Base-by-base conservation (phyloP, 2,888 invertebrate genomes). In the Cantharis rustica region DNA sequence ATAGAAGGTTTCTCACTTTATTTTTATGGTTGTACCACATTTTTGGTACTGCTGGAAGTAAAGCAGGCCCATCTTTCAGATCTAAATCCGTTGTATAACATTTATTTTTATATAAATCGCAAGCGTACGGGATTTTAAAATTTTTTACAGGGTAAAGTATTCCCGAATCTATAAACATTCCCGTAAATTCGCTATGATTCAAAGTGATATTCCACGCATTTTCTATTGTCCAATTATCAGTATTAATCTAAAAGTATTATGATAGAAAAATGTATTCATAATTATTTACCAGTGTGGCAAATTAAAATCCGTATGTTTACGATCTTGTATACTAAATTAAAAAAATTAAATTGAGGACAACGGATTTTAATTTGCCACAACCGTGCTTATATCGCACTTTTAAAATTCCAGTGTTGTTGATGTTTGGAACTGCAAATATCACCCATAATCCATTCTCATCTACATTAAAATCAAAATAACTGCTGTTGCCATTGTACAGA, bases 151-250 rank as follows among this genome's bases (percentile, higher is more conserved):
- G 3, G 31, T 70, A 70, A 16, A 70, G 23, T n/a, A 61, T 62
- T 11, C 70, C 70, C 9, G 13, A 70, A 3, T 61, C 70, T 15
- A 70, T 23, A 70, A 61, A 61, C 70, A 70, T 70, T n/a, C n/a
- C 61, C 11, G 2, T 3, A 70, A 70, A 70, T n/a, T 17, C 13
- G 1, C 10, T 2, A 11, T 70, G 47, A 62, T 70, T 13, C 13
- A 70, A 17, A 10, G 1, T 61, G 17, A 70, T 61, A 3, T 61
- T 20, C 61, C 61, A 70, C 7, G 61, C 23, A 15, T 70, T 20
- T 23, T 70, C 16, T 11, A 47, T 16, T 0, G 11, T 70, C 17
- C 23, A 13, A 13, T 31, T 4, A 3, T 11, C 11, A 1, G 16
- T 13, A 4, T 16, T 23, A 20, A 23, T 23, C 23, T 16, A 23